Percentiles rank a stretch among this genome's conserved stretches.
phyloP scores from a whole-genome alignment of 1,140 invertebrate genomes.

The Eufriesea mexicana region DNA sequence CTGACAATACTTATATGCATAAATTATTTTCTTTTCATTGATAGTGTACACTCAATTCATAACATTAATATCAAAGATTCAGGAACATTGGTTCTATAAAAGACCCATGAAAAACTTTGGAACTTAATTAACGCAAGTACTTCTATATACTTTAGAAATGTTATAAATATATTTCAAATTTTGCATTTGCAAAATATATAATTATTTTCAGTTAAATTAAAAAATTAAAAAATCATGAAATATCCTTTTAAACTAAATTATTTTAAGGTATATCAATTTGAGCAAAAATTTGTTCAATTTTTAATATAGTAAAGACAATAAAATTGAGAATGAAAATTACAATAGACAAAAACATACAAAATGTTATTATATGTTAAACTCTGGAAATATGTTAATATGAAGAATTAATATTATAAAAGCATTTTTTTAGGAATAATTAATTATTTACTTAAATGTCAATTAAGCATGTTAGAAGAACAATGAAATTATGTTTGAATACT shows the following conservation, averaged over 20 bases:
- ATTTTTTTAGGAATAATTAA: not conserved
- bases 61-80: constrained; percentile 40
- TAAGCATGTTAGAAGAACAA: not conserved
- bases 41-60: constrained; percentile 33
- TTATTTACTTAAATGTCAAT: not conserved
- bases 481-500: not conserved
- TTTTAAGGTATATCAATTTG: constrained; percentile 3
- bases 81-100: constrained; percentile 41
- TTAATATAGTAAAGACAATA: not conserved
- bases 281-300: constrained; percentile 25
- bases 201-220: not conserved
- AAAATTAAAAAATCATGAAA: not conserved
- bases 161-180: not conserved
- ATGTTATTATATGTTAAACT: not conserved
- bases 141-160: constrained; percentile 1
- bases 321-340: not conserved
- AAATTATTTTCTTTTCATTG: constrained; percentile 4
- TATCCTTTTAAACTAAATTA: constrained; percentile 9
- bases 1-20: constrained; percentile 12
- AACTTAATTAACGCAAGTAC: not conserved
- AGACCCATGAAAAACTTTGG: not conserved
- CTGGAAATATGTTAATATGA: not conserved
- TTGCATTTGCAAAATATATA: not conserved
- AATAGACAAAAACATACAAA: not conserved
- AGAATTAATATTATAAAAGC: not conserved